These are phyloP conservation scores for Kryptopterus vitreolus DNA, from an alignment of 2,797 vertebrate genomes.

Conservation along the genomic window DNA sequence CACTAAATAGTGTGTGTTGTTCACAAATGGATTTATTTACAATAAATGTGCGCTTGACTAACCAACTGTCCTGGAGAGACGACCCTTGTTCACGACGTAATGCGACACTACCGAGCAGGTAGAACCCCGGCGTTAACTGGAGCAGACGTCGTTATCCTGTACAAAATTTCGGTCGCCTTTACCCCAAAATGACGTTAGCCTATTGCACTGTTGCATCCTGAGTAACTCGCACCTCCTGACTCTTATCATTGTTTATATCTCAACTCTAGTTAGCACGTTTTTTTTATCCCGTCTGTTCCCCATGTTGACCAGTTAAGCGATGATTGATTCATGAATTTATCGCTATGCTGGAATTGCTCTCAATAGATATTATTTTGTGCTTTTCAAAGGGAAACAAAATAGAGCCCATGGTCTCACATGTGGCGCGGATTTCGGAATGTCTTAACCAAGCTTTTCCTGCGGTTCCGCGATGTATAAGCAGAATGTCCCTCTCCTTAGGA, in stretches of 20 bases:
- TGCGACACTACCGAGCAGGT: no score
- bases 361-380: background rate
- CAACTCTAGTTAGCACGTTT: background rate
- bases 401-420: conserved; percentile 34
- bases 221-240: background rate
- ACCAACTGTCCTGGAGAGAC: no score
- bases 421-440: conserved; percentile 34
- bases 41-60: no score
- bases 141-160: no score
- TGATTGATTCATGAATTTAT: background rate
- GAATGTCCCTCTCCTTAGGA: conserved; percentile 40
- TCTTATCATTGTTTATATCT: background rate
- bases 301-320: background rate
- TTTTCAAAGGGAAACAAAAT: background rate
- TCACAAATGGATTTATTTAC: no score
- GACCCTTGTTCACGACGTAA: no score
- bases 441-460: conserved; percentile 16
- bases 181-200: no score
- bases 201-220: background rate
- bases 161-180: no score
- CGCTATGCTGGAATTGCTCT: background rate
- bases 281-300: background rate
- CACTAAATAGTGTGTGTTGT: no score
- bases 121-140: no score
- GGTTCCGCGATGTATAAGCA: conserved; percentile 28